These are phyloP conservation scores for Naso thynnoides DNA, from an alignment of 2,797 vertebrate genomes.

Conservation along the genomic window DNA sequence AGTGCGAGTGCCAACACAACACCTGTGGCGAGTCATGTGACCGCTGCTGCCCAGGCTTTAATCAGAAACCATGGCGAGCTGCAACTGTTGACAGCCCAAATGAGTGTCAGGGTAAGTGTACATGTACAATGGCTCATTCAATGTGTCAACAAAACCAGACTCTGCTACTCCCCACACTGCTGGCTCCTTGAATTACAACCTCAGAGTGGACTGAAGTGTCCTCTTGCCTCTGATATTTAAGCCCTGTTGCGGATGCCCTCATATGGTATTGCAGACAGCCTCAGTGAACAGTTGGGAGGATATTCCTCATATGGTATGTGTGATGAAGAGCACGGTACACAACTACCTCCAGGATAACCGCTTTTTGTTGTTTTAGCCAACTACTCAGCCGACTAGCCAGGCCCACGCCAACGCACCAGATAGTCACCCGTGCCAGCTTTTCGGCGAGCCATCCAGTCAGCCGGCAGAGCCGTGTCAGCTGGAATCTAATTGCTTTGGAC, in stretches of 20 bases:
- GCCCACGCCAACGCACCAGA: conserved; percentile 11
- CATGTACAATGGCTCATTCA: conserved; percentile 27
- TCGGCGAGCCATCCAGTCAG: conserved; percentile 35
- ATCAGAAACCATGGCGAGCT: conserved; percentile 90
- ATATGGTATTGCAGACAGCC: conserved; percentile 75
- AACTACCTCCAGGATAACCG: conserved; percentile 46
- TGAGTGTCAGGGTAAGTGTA: conserved; percentile 90
- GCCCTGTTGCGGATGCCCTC: conserved; percentile 69
- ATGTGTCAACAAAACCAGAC: conserved; percentile 27
- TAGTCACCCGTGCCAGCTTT: conserved; percentile 41
- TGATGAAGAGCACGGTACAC: conserved; percentile 49
- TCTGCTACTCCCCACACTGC: conserved; percentile 27
- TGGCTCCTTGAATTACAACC: conserved; percentile 56
- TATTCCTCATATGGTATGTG: conserved; percentile 72
- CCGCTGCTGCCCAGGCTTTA: conserved; percentile 90
- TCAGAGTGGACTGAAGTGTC: conserved; percentile 53
- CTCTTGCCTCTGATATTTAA: conserved; percentile 60
- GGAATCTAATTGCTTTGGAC: conserved; percentile 66
- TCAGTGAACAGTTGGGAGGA: conserved; percentile 56
- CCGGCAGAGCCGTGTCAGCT: conserved; percentile 51
- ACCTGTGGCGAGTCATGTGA: conserved; percentile 94
- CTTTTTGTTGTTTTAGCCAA: conserved; percentile 49
- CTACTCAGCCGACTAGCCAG: conserved; percentile 19
- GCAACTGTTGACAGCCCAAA: conserved; percentile 86
- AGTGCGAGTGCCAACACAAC: conserved; percentile 92